Evolutionary conservation across 2,888 invertebrate species (phyloP).

Genomic region (Drosophila neonasuta): DNA sequence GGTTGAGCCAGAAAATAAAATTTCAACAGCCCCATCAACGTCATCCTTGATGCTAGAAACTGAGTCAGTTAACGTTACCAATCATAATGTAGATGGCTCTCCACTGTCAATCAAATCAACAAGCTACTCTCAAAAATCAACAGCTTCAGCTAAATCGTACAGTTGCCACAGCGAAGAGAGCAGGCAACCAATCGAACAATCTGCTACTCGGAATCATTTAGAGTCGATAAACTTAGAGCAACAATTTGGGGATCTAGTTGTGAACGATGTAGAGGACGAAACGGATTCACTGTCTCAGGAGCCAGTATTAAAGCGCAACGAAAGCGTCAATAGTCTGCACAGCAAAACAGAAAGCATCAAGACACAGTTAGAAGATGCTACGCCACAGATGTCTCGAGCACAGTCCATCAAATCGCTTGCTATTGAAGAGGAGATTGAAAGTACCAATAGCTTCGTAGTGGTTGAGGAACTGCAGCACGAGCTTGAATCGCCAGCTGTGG

Average conservation of each 20-base stretch:
- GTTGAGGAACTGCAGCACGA: constrained; percentile 58
- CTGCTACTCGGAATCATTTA: constrained; percentile 27
- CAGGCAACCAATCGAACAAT: constrained; percentile 2
- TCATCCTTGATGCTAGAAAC: constrained; percentile 12
- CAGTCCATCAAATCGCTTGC: constrained; percentile 83
- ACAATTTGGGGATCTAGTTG: constrained; percentile 54
- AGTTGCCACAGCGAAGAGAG: constrained; percentile 29
- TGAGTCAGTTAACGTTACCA: constrained; percentile 13
- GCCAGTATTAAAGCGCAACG: constrained; percentile 55
- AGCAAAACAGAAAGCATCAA: constrained; percentile 78
- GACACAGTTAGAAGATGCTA: constrained; percentile 69
- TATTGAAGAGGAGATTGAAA: constrained; percentile 81
- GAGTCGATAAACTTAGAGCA: constrained; percentile 41
- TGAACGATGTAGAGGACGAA: constrained; percentile 62
- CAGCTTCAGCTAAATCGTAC: constrained; percentile 74
- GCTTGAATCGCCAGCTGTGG: constrained; percentile 30
- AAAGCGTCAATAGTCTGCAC: constrained; percentile 69
- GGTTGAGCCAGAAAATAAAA: constrained; percentile 8
- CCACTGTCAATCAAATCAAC: constrained; percentile 71
- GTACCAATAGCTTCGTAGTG: constrained; percentile 69
- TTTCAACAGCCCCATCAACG: background rate
- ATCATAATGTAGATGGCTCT: constrained; percentile 47
- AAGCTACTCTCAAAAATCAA: constrained; percentile 77
- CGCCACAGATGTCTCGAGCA: constrained; percentile 72
- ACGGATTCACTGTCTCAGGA: constrained; percentile 26